Conservation (phyloP, 2,113 vertebrate species). For the Microcebus jonahi region DNA sequence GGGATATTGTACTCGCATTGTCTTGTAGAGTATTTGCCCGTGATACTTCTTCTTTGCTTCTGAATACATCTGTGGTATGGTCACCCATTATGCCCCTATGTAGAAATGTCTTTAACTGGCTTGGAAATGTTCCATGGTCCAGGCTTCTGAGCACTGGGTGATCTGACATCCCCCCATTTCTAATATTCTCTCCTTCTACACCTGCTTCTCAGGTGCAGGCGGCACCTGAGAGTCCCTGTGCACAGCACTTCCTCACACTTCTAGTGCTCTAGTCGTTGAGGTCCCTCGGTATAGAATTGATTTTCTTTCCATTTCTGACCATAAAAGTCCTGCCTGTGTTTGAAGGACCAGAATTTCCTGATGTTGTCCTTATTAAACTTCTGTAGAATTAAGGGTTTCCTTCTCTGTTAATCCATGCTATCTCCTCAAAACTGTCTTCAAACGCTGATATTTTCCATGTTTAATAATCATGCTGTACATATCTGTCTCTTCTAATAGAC, state of each 20-base stretch:
- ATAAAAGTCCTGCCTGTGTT: neutral
- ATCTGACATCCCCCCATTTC: neutral
- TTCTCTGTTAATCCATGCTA: neutral
- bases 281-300: neutral
- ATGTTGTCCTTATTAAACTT: neutral
- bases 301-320: neutral
- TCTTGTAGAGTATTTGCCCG: neutral
- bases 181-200: neutral
- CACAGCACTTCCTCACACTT: neutral
- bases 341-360: neutral
- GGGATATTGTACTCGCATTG: neutral
- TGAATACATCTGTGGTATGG: neutral
- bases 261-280: fast-evolving
- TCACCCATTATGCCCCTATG: neutral
- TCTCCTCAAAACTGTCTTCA: neutral
- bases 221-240: neutral
- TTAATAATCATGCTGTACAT: neutral
- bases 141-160: neutral
- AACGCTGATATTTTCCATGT: neutral
- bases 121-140: neutral
- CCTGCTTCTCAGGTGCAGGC: too few species aligned
- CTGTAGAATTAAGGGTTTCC: neutral
- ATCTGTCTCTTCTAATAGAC: neutral
- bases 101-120: neutral
- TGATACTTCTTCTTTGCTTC: neutral